Evolutionary conservation across 2,113 vertebrate genomes (phyloP), one percentile per base, ranked within the genome.

Genomic region (Syngnathus floridae): DNA sequence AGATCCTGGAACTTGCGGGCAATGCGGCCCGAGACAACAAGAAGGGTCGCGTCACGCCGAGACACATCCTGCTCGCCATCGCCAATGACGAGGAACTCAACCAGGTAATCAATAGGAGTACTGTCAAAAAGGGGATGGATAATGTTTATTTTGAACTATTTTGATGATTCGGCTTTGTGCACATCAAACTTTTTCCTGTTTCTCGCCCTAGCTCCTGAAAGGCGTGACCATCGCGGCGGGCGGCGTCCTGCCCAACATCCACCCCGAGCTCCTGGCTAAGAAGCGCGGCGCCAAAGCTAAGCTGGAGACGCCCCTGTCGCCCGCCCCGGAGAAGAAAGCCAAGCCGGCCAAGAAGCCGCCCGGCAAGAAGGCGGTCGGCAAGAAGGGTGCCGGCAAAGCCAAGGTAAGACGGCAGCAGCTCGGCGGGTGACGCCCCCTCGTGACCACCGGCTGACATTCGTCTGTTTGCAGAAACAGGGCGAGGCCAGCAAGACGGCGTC

Each of bases 21-120:
- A 99, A 99, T 13, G 97, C 97, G 45, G 97, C 97, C 17, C 90
- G 97, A 82, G 97, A 99, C 90, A 99, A 99, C 84, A 98, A 99
- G 90, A 99, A 99, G 82, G 94, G 95, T 31, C 93, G 96, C 38
- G 95, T 99, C 75, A 98, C 95, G 0, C 97, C 97, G 11, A 90
- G 96, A 66, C 97, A 99, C 90, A 98, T 99, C 87, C 89, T 99
- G 66, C 88, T 99, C 81, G 97, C 97, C 61, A 93, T 99, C 74
- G 97, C 96, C 87, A 99, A 99, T 0, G 96, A 99, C 16, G 95
- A 99, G 85, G 97, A 99, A 80, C 87, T 99, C 61, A 98, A 99
- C 88, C 95, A 99, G 95, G 97, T 99, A 83, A 3, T 31, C 26
- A 31, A 3, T 3, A 31, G 26, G 26, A 31, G 2, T 31, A 31